Base-by-base conservation (phyloP, 1,140 invertebrate genomes). In the Cryptotermes secundus region DNA sequence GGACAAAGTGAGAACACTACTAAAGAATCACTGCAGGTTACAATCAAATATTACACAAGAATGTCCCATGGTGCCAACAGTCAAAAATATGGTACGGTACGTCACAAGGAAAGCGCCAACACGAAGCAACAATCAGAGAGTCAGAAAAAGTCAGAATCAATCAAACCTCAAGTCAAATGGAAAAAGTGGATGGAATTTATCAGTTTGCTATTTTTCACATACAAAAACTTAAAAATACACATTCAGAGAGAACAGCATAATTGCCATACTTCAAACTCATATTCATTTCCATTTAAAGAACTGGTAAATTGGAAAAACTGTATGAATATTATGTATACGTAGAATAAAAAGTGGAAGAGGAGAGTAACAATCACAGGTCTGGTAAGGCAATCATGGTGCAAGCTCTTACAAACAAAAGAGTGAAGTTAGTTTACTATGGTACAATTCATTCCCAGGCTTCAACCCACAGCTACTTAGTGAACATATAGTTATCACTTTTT, bases 101-200 rank as follows among this genome's bases (percentile, higher is more conserved):
- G 85, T 83, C 86, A 86, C 86, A 86, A 86, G 86, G 81, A 86
- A 86, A 86, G 86, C 86, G 84, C 84, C 85, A 86, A 86, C 81
- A 86, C 79, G 83, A 86, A 86, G 86, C 86, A 86, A 86, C 86
- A 86, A 84, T 86, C 82, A 86, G 82, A 86, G 85, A 87, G 85
- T 86, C 83, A 86, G 83, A 87, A 86, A 87, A 87, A 85, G 53
- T 85, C 83, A 87, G 84, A 86, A 83, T 84, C 26, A 80, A 81
- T 84, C 38, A 84, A 84, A 80, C 26, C 79, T 84, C 80, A 81
- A 81, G 79, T 84, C 84, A 81, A 81, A 81, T 84, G 42, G 79
- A 53, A 79, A 53, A 79, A 65, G n/a, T n/a, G 82, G 83, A 79
- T 45, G 80, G 83, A 79, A 83, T 59, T 38, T 26, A 81, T 36